Percentiles rank a stretch among this genome's conserved stretches.
Evolutionary conservation across 2,113 vertebrate genomes (phyloP).

Genomic region (Prionailurus bengalensis): DNA sequence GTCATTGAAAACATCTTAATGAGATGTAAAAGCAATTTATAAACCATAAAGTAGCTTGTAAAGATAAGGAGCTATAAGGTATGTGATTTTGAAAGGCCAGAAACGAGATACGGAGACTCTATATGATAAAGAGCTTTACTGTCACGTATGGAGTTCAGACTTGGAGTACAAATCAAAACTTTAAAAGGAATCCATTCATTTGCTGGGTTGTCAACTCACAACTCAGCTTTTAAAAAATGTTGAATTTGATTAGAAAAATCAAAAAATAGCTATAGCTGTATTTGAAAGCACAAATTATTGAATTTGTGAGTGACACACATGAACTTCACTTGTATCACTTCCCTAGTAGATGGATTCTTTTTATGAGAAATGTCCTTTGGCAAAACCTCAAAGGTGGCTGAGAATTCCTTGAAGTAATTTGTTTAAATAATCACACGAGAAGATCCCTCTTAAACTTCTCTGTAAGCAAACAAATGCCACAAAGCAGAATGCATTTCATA

Average conservation of each 20-base stretch:
- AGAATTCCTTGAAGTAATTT: constrained; percentile 75
- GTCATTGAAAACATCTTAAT: constrained; percentile 20
- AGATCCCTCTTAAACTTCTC: constrained; percentile 74
- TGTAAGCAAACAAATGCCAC: constrained; percentile 81
- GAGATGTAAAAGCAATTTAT: background rate
- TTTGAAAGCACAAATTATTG: background rate
- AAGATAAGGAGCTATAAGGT: background rate
- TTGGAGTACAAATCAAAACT: background rate
- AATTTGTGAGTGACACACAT: background rate
- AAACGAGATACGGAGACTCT: background rate
- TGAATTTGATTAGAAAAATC: constrained; percentile 27
- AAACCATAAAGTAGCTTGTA: background rate
- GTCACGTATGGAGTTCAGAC: background rate
- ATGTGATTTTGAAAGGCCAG: constrained; percentile 11
- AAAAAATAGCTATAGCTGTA: background rate
- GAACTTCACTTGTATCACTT: constrained; percentile 50
- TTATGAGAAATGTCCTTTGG: constrained; percentile 52
- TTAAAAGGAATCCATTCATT: constrained; percentile 6
- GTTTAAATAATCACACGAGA: constrained; percentile 80
- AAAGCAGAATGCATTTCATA: constrained; percentile 74
- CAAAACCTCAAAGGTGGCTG: constrained; percentile 69
- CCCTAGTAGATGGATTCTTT: background rate
- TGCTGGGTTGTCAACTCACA: background rate
- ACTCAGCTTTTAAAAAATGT: background rate
- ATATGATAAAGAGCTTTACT: background rate